phyloP scores from a whole-genome alignment of 2,888 invertebrate species.

The Nysson spinosus region DNA sequence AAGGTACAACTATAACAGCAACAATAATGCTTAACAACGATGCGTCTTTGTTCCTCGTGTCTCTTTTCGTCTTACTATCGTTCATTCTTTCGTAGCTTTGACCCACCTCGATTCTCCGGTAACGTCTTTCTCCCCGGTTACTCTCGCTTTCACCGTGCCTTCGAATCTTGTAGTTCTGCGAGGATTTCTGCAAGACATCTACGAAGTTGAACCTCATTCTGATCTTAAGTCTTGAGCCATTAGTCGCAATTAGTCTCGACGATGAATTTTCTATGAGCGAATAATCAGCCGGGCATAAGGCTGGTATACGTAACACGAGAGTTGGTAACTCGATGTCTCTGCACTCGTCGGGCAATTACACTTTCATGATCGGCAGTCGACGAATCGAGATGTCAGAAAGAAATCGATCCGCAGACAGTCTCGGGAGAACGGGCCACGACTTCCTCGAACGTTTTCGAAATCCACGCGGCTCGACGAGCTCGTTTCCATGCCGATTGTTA shows the following conservation, averaged over 20 bases:
- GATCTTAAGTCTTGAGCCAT: constrained; percentile 57
- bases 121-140: constrained; percentile 5
- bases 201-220: constrained; percentile 35
- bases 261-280: constrained; percentile 71
- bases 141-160: constrained; percentile 18
- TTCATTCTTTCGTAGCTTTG: constrained; percentile 7
- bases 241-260: constrained; percentile 72
- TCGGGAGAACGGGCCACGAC: constrained; percentile 10
- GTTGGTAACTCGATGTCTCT: constrained; percentile 19
- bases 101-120: constrained; percentile 18
- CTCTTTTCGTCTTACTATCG: constrained; percentile 10
- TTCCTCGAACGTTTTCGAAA: constrained; percentile 40
- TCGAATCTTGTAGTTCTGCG: not conserved
- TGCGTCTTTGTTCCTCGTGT: constrained; percentile 46
- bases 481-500: constrained; percentile 23
- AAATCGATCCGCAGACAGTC: constrained; percentile 27
- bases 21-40: constrained; percentile 58
- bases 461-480: not conserved
- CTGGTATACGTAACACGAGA: constrained; percentile 33
- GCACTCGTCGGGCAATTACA: constrained; percentile 46
- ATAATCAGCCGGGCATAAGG: constrained; percentile 54
- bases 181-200: constrained; percentile 29
- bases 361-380: constrained; percentile 52
- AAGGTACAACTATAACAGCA: constrained; percentile 56
- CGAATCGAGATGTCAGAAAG: constrained; percentile 16